phyloP scores from a whole-genome alignment of 2,888 invertebrate species.

The Eubasilissa splendida region DNA sequence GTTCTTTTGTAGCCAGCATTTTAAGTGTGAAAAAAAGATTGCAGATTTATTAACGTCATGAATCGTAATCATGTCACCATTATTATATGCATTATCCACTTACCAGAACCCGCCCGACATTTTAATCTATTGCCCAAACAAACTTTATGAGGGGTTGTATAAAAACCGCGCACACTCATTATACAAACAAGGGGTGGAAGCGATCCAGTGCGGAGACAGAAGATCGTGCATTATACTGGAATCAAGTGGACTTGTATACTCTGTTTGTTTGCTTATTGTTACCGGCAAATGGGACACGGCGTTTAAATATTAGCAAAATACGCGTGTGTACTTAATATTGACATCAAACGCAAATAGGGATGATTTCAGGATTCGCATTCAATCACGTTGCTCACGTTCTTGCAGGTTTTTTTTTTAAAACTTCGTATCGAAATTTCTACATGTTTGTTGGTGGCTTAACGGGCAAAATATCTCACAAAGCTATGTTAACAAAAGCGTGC shows the following conservation, averaged over 20 bases:
- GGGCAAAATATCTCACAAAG: too few relatives aligned
- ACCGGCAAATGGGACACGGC: not conserved
- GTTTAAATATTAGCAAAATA: too few relatives aligned
- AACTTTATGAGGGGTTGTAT: not conserved
- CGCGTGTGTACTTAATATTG: too few relatives aligned
- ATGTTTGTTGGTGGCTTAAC: too few relatives aligned
- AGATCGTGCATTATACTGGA: constrained; percentile 7
- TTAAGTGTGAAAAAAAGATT: not conserved
- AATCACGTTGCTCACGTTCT: too few relatives aligned
- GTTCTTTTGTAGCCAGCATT: not conserved
- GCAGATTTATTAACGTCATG: constrained; percentile 36
- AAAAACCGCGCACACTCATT: not conserved
- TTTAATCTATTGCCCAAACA: constrained; percentile 12
- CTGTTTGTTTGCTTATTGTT: constrained; percentile 17
- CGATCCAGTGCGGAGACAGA: not conserved
- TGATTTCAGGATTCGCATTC: too few relatives aligned
- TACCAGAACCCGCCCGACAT: constrained; percentile 20
- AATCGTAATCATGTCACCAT: constrained; percentile 42
- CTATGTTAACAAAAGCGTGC: too few relatives aligned
- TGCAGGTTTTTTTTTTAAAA: too few relatives aligned
- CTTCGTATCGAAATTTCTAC: too few relatives aligned
- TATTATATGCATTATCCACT: constrained; percentile 38
- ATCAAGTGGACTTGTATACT: constrained; percentile 25
- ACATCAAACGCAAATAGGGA: too few relatives aligned
- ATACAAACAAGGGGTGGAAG: constrained; percentile 18